phyloP scores from a whole-genome alignment of 1,140 invertebrate species.

The Rhopalosiphum padi region DNA sequence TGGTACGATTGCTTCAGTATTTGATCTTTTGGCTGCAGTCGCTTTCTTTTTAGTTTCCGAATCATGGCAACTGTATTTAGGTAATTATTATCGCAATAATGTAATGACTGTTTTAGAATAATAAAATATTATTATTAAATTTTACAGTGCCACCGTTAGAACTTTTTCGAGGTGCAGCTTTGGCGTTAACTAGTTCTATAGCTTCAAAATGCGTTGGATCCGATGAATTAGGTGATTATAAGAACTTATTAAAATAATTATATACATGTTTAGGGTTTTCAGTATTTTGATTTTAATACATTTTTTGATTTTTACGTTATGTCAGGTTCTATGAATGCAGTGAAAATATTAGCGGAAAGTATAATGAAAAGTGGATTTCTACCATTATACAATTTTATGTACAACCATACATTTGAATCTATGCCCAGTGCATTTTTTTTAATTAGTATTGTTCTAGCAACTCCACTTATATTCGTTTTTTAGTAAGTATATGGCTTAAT shows the following conservation, averaged over 20 bases:
- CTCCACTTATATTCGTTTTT: constrained; percentile 48
- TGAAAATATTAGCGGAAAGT: constrained; percentile 41
- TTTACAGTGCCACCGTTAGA: constrained; percentile 57
- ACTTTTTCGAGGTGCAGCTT: constrained; percentile 46
- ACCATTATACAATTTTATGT: constrained; percentile 55
- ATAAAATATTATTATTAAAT: not conserved
- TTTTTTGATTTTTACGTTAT: not conserved
- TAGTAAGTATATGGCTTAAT: constrained; percentile 1
- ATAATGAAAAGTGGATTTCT: constrained; percentile 14
- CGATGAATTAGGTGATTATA: constrained; percentile 46
- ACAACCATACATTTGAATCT: constrained; percentile 48
- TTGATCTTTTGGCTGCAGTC: constrained; percentile 59
- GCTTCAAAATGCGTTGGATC: constrained; percentile 54
- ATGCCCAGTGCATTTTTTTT: constrained; percentile 56
- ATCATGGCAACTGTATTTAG: constrained; percentile 59
- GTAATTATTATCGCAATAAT: constrained; percentile 37
- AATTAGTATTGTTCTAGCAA: constrained; percentile 44
- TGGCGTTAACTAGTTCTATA: constrained; percentile 27
- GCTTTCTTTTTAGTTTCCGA: constrained; percentile 57
- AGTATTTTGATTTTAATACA: not conserved
- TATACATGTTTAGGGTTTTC: not conserved
- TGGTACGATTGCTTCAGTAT: constrained; percentile 59
- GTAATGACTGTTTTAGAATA: not conserved
- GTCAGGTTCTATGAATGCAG: constrained; percentile 28
- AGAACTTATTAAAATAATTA: not conserved